Percentiles rank a stretch among this genome's conserved stretches.
phyloP scores from a whole-genome alignment of 2,113 vertebrate genomes.

The Athene noctua region DNA sequence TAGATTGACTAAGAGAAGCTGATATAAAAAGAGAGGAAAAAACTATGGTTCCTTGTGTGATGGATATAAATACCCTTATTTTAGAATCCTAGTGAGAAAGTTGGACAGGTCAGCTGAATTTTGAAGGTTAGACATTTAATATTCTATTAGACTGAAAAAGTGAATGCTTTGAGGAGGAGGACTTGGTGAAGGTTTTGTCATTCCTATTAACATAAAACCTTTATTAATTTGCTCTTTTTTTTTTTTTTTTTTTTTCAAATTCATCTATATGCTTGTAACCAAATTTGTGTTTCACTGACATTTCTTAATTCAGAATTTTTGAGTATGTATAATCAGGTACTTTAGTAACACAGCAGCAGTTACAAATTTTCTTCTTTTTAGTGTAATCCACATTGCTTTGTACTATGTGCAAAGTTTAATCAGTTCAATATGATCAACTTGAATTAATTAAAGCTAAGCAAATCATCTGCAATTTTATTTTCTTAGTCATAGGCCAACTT shows the following conservation, averaged over 20 bases:
- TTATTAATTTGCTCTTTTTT: neutral
- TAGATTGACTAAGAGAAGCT: neutral
- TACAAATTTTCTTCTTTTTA: neutral
- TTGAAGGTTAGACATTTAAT: neutral
- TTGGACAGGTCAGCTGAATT: neutral
- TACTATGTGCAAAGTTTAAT: neutral
- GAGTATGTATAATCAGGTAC: neutral
- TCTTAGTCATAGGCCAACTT: constrained; percentile 1
- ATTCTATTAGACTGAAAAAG: neutral
- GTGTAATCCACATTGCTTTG: neutral
- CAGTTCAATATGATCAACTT: constrained; percentile 14
- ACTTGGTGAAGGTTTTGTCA: neutral
- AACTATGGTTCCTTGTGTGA: neutral
- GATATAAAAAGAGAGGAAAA: neutral
- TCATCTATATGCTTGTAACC: neutral
- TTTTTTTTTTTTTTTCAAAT: neutral
- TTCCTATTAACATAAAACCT: neutral
- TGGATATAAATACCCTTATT: neutral
- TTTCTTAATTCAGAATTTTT: neutral
- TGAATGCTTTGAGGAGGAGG: neutral
- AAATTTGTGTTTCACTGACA: neutral
- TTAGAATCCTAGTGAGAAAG: neutral
- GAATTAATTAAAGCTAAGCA: constrained; percentile 8
- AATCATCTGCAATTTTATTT: neutral
- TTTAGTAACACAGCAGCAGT: neutral